Base-by-base conservation (phyloP, 2,113 vertebrate species). In the Heptranchias perlo region DNA sequence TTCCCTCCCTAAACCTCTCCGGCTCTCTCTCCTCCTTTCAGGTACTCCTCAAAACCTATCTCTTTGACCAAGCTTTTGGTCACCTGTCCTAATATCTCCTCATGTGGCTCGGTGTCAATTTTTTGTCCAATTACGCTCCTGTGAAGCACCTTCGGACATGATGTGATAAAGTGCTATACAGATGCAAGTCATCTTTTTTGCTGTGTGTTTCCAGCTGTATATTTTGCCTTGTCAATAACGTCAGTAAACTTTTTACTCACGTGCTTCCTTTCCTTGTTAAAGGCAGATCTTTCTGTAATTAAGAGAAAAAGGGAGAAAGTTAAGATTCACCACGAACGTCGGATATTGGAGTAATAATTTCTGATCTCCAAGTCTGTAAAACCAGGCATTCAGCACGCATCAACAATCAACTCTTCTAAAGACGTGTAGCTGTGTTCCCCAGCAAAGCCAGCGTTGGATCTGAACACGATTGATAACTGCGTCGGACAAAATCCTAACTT, bases 221-320 rank as follows among this genome's bases (percentile, higher is more conserved):
- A 7, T 23, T 82, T 44, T 44, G 78, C 21, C 39, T 82, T 44
- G 35, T 82, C 76, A 44, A 18, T 39, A 92, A 49, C 25, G 21
- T 49, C 23, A 4, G 25, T 4, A 52, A 95, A 35, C 25, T 14
- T 47, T 47, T 69, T 16, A 69, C 62, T 95, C 47, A 95, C 94
- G 64, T 95, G 64, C 94, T 95, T 13, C 64, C 94, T 73, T 95
- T 95, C 4, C 94, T 47, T 16, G 94, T 67, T 23, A 95, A 67
- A 47, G 94, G 94, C 64, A 95, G 28, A 13, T 95, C 94, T 18
- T 95, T 95, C 94, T 95, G 94, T 52, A 95, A 95, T 16, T 52
- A 95, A 94, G 2, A 31, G 28, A 52, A 52, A 95, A 47, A 47
- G 5, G 4, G 49, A 69, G 14, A 69, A 69, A 8, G 21, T 95